Percentiles rank a stretch among this genome's conserved stretches.
Conservation (phyloP, 2,113 vertebrate species). For the Scortum barcoo region DNA sequence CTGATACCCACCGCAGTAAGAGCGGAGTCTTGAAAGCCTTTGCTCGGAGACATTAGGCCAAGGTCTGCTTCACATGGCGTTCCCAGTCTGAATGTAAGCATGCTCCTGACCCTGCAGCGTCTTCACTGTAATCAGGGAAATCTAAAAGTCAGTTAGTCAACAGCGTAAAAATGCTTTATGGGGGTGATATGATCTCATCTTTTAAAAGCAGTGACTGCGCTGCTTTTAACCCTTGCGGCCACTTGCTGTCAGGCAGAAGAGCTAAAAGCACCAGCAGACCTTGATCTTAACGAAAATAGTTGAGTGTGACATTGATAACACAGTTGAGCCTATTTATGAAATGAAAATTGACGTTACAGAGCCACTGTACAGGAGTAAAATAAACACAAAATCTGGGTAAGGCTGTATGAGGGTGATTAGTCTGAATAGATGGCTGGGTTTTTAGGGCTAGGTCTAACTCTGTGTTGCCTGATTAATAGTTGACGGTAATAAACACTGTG, state of each 20-base stretch:
- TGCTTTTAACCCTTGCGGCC: slow-evolving; percentile 49
- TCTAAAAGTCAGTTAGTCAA: slow-evolving; percentile 54
- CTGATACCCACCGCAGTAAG: slow-evolving; percentile 34
- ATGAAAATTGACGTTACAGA: slow-evolving; percentile 30
- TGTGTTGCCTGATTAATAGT: slow-evolving; percentile 26
- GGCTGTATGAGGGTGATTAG: neutral
- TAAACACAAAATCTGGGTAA: slow-evolving; percentile 8
- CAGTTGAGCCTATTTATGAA: neutral
- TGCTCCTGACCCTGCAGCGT: slow-evolving; percentile 21
- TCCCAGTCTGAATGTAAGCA: slow-evolving; percentile 25
- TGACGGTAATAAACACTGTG: slow-evolving; percentile 22
- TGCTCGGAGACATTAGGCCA: slow-evolving; percentile 57
- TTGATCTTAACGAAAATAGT: slow-evolving; percentile 39
- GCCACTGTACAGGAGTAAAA: neutral
- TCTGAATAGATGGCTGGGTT: slow-evolving; percentile 18
- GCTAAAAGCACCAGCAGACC: slow-evolving; percentile 35
- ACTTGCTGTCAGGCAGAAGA: slow-evolving; percentile 26
- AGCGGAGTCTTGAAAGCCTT: slow-evolving; percentile 42
- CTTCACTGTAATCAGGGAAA: slow-evolving; percentile 48
- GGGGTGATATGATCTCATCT: slow-evolving; percentile 57
- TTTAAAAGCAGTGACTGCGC: slow-evolving; percentile 36
- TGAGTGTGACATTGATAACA: slow-evolving; percentile 9
- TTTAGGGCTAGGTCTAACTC: slow-evolving; percentile 18
- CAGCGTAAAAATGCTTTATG: slow-evolving; percentile 57
- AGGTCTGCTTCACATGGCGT: slow-evolving; percentile 47